Evolutionary conservation across 1,140 invertebrate genomes (phyloP).

Genomic region (Micrasema minimum): DNA sequence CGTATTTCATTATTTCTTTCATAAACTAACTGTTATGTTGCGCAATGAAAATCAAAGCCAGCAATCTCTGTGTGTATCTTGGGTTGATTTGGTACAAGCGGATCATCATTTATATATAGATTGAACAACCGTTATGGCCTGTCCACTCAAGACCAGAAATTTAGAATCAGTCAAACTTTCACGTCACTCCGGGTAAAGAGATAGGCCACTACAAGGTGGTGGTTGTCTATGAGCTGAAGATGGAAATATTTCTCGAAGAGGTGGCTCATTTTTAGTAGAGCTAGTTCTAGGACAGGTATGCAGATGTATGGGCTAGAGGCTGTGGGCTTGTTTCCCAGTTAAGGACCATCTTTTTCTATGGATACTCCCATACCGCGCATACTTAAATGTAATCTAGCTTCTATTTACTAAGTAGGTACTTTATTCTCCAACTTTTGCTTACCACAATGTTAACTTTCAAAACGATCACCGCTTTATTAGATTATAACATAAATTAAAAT

Average conservation of each 20-base stretch:
- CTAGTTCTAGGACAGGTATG: slow-evolving; percentile 38
- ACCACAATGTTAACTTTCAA: no score
- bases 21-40: slow-evolving; percentile 39
- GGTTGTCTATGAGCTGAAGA: not conserved
- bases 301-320: slow-evolving; percentile 33
- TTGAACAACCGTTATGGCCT: slow-evolving; percentile 52
- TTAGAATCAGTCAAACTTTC: not conserved
- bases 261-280: slow-evolving; percentile 20
- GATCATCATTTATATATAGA: slow-evolving; percentile 51
- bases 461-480: not conserved
- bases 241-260: not conserved
- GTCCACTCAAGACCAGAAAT: slow-evolving; percentile 24
- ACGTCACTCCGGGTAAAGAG: not conserved
- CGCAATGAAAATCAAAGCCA: slow-evolving; percentile 38
- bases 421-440: no score
- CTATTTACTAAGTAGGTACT: slow-evolving; percentile 8
- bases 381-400: slow-evolving; percentile 19
- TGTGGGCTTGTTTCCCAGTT: slow-evolving; percentile 30
- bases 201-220: not conserved
- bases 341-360: slow-evolving; percentile 33
- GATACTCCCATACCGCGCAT: slow-evolving; percentile 23
- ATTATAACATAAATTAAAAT: no score
- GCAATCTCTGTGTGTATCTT: slow-evolving; percentile 42
- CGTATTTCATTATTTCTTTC: slow-evolving; percentile 37
- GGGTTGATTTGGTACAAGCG: slow-evolving; percentile 37